These are phyloP conservation scores for Neosilurus mollespiculum DNA, from an alignment of 2,797 vertebrate species.

Conservation along the genomic window DNA sequence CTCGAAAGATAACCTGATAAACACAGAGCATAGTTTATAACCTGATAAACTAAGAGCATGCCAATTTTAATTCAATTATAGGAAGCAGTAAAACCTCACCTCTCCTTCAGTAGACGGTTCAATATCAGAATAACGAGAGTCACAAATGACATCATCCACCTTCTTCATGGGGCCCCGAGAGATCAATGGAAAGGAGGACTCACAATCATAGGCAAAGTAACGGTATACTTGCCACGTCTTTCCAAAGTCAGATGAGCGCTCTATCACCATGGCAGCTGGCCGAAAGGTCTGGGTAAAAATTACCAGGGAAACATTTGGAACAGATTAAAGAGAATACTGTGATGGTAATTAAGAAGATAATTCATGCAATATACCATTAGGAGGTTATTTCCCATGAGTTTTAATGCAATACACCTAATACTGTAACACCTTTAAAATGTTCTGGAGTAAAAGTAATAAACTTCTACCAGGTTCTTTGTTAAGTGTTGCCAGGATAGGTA, in stretches of 20 bases:
- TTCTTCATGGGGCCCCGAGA: constrained; percentile 89
- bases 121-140: constrained; percentile 94
- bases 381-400: too few species aligned
- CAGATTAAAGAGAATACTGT: not conserved
- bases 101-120: constrained; percentile 96
- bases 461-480: not conserved
- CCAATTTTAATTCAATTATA: not conserved
- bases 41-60: not conserved
- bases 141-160: constrained; percentile 94
- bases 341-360: not conserved
- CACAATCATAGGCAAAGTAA: constrained; percentile 96
- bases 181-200: constrained; percentile 82
- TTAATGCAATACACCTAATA: not conserved
- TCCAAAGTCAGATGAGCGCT: constrained; percentile 92
- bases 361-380: not conserved
- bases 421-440: not conserved
- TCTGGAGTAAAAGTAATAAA: not conserved
- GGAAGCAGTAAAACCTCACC: constrained; percentile 67
- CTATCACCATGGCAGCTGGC: constrained; percentile 92
- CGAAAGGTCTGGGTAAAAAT: constrained; percentile 84
- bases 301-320: not conserved
- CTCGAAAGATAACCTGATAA: constrained; percentile 90
- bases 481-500: not conserved
- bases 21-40: not conserved
- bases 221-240: constrained; percentile 91